Evolutionary conservation across 2,113 vertebrate genomes (phyloP).

Genomic region (Syrrhaptes paradoxus): DNA sequence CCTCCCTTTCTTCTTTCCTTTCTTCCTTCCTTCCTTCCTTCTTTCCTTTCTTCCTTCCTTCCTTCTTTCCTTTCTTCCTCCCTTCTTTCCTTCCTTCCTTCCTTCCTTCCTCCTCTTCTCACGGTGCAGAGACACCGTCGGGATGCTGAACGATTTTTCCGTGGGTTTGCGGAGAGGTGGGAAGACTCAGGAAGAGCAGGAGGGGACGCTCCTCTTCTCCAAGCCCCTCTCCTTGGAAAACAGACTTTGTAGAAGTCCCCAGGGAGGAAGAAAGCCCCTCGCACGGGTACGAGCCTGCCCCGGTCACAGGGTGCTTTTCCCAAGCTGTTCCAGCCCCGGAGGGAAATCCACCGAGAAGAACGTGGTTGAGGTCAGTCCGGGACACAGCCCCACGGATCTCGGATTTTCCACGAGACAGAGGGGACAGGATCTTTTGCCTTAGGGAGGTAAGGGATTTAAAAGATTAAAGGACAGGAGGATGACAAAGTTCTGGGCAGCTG

Average conservation of each 20-base stretch:
- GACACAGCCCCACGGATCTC: background rate
- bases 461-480: background rate
- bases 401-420: background rate
- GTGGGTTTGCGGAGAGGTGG: background rate
- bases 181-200: background rate
- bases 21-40: background rate
- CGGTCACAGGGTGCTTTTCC: background rate
- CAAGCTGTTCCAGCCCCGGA: background rate
- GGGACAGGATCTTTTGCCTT: background rate
- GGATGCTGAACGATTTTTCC: fast-evolving
- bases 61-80: background rate
- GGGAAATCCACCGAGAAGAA: background rate
- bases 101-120: background rate
- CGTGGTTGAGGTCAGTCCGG: fast-evolving
- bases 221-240: background rate
- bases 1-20: background rate
- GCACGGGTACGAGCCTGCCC: background rate
- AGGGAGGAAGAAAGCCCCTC: background rate
- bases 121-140: background rate
- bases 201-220: background rate
- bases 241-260: background rate
- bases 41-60: background rate
- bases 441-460: background rate
- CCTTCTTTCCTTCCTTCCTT: background rate
- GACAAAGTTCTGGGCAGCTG: background rate